A percentile compares a stretch with the other conserved stretches of the same genome.
These are phyloP conservation scores for Resseliella maxima DNA, from an alignment of 2,888 invertebrate genomes.

Conservation along the genomic window DNA sequence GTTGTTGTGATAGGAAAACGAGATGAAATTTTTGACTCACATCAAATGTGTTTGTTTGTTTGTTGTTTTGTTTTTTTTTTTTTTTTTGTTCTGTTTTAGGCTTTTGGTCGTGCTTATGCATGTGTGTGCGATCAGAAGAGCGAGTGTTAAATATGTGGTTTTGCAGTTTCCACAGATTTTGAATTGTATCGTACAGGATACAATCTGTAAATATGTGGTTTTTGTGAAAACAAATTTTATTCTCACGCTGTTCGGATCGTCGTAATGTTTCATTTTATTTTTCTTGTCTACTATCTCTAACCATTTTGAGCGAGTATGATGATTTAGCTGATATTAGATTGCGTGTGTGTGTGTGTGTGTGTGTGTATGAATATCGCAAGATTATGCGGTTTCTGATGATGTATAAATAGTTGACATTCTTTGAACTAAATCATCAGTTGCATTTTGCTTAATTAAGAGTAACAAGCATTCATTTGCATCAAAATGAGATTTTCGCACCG, in stretches of 20 bases:
- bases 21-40: neutral
- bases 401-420: slow-evolving; percentile 7
- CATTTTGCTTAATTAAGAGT: slow-evolving; percentile 21
- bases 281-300: no score
- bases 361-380: no score
- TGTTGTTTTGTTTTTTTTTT: neutral
- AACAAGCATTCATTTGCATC: slow-evolving; percentile 45
- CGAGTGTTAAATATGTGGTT: neutral
- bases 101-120: no score
- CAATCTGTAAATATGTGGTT: no score
- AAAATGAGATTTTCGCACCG: slow-evolving; percentile 4
- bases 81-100: no score
- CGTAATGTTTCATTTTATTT: neutral
- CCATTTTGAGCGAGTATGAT: no score
- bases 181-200: no score
- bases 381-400: neutral
- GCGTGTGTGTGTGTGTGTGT: no score
- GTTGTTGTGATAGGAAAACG: neutral
- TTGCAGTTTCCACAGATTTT: no score
- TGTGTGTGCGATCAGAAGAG: no score
- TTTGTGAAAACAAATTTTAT: neutral
- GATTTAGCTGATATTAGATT: no score
- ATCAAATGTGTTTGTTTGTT: neutral
- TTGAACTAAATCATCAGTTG: slow-evolving; percentile 29
- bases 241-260: no score